A percentile compares a stretch with the other conserved stretches of the same genome.
Evolutionary conservation across 2,797 vertebrate species (phyloP).

Genomic region (Enteromius argenteus): DNA sequence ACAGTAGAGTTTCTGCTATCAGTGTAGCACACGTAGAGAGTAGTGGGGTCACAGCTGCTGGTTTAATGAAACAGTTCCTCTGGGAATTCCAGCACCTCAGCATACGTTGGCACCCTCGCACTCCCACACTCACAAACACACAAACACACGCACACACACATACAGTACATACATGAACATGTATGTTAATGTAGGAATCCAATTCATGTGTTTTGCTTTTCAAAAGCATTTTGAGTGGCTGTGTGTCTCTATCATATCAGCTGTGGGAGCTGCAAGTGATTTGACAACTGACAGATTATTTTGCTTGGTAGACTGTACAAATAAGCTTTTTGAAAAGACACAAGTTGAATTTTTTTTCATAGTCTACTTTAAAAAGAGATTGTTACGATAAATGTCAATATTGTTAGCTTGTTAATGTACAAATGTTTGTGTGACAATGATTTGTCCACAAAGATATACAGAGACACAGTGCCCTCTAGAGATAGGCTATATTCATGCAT

Average conservation of each 20-base stretch:
- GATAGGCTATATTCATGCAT: neutral
- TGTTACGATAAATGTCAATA: neutral
- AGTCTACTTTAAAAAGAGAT: neutral
- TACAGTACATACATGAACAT: neutral
- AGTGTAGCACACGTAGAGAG: neutral
- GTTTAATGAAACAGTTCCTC: conserved; percentile 24
- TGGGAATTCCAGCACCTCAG: conserved; percentile 9
- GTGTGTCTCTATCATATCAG: neutral
- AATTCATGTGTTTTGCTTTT: neutral
- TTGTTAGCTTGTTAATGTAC: neutral
- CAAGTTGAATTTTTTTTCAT: neutral
- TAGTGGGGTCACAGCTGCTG: conserved; percentile 19
- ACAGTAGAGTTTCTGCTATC: neutral
- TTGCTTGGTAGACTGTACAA: neutral
- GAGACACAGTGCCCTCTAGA: conserved; percentile 32
- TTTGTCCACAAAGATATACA: neutral
- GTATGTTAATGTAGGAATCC: neutral
- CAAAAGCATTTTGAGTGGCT: neutral
- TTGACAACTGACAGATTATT: neutral
- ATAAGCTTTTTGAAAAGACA: neutral
- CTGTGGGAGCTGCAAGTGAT: neutral
- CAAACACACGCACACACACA: neutral
- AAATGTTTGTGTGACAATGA: neutral
- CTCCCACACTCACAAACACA: neutral
- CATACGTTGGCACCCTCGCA: neutral